phyloP scores from a whole-genome alignment of 2,888 invertebrate species.

The Diadegma fenestrale region DNA sequence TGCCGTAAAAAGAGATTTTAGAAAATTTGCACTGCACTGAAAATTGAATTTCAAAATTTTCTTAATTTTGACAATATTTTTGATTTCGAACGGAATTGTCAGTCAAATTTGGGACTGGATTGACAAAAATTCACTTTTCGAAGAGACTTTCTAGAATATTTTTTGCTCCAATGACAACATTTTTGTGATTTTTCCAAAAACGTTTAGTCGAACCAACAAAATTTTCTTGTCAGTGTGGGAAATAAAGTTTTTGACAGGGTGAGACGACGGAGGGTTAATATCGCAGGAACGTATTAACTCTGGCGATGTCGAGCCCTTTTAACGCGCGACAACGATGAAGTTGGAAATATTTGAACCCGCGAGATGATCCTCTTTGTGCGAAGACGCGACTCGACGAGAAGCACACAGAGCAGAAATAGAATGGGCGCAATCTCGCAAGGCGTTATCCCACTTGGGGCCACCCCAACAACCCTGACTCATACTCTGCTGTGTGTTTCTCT shows the following conservation, averaged over 20 bases:
- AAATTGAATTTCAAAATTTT: too few relatives aligned
- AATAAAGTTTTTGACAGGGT: background rate
- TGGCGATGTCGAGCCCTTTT: conserved; percentile 44
- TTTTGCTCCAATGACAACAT: too few relatives aligned
- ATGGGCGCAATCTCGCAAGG: conserved; percentile 56
- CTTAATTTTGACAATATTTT: too few relatives aligned
- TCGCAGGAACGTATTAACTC: conserved; percentile 10
- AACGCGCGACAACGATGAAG: conserved; percentile 56
- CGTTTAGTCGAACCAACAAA: too few relatives aligned
- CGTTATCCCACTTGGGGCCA: conserved; percentile 69
- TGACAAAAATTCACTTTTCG: too few relatives aligned
- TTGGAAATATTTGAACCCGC: conserved; percentile 62
- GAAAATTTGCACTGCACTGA: too few relatives aligned
- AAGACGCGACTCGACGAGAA: conserved; percentile 19
- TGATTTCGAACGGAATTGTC: too few relatives aligned
- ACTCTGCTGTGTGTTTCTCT: conserved; percentile 49
- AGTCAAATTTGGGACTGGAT: too few relatives aligned
- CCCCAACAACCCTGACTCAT: conserved; percentile 69
- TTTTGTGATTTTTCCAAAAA: too few relatives aligned
- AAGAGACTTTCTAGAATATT: too few relatives aligned
- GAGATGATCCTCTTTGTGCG: conserved; percentile 63
- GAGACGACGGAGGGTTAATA: conserved; percentile 11
- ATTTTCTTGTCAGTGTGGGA: too few relatives aligned
- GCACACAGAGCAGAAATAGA: conserved; percentile 67
- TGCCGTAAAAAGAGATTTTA: background rate